A percentile compares a stretch with the other conserved stretches of the same genome.
These are phyloP conservation scores for Hydractinia echinata DNA, from an alignment of 30 jellyfish, hydroid and myxozoan genomes.

Conservation along the genomic window DNA sequence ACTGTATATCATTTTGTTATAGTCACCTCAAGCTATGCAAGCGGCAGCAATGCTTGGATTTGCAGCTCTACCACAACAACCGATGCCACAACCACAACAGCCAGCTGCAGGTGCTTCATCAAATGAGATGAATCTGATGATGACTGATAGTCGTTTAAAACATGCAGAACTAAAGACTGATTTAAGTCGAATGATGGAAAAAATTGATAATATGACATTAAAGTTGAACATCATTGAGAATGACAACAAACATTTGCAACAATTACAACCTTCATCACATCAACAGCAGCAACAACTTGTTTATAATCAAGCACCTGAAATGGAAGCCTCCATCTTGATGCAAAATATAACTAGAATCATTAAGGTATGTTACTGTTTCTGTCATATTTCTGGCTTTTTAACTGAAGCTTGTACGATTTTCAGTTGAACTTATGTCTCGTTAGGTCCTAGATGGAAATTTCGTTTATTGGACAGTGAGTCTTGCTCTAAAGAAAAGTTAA, in stretches of 20 bases:
- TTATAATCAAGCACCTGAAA: slow-evolving; percentile 37
- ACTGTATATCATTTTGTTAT: neutral
- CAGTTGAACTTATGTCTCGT: neutral
- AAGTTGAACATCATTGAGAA: slow-evolving; percentile 37
- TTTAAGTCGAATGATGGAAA: slow-evolving; percentile 58
- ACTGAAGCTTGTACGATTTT: neutral
- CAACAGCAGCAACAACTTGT: neutral
- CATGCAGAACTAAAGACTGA: slow-evolving; percentile 63
- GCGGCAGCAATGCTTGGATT: slow-evolving; percentile 2
- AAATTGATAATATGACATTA: slow-evolving; percentile 42
- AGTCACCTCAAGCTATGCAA: slow-evolving; percentile 32
- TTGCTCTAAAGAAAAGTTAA: too few species aligned
- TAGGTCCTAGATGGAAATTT: too few species aligned
- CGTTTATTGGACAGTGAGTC: too few species aligned
- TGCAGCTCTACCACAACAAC: slow-evolving; percentile 15
- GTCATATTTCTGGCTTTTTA: neutral
- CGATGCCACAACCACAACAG: slow-evolving; percentile 35
- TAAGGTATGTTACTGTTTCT: slow-evolving; percentile 30
- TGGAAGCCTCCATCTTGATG: slow-evolving; percentile 67
- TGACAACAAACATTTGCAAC: neutral
- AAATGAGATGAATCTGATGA: slow-evolving; percentile 48
- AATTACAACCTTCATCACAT: neutral
- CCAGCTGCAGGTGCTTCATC: slow-evolving; percentile 37
- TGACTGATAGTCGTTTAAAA: slow-evolving; percentile 65
- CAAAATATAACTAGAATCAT: slow-evolving; percentile 55